Conservation (phyloP, 2,797 vertebrate genomes). For the Aselliscus stoliczkanus region DNA sequence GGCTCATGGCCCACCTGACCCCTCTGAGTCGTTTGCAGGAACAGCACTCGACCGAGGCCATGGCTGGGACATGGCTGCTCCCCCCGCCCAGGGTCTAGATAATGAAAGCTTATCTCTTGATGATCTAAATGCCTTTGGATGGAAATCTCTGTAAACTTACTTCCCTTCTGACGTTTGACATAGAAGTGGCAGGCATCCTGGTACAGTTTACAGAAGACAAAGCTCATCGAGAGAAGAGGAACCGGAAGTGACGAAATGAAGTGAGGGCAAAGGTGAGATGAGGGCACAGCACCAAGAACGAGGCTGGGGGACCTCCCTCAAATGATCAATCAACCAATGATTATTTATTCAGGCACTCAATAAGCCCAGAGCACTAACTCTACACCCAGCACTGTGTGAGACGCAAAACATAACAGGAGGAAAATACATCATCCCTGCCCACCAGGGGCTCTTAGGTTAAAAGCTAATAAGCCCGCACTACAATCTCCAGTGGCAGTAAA, state of each 20-base stretch:
- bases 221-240: neutral
- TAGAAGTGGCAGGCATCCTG: neutral
- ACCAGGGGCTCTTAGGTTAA: neutral
- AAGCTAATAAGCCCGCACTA: neutral
- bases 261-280: neutral
- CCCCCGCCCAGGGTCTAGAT: neutral
- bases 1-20: neutral
- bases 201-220: neutral
- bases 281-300: neutral
- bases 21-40: neutral
- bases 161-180: neutral
- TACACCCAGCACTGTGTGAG: neutral
- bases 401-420: neutral
- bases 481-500: accelerated
- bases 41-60: too few species aligned
- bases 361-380: neutral
- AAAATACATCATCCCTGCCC: neutral
- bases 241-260: neutral
- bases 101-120: neutral
- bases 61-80: neutral
- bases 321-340: neutral
- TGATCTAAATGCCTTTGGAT: neutral
- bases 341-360: neutral
- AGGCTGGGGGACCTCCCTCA: too few species aligned
- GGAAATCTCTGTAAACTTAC: neutral